phyloP scores from a whole-genome alignment of 2,888 invertebrate species.

The Miltochrista miniata region DNA sequence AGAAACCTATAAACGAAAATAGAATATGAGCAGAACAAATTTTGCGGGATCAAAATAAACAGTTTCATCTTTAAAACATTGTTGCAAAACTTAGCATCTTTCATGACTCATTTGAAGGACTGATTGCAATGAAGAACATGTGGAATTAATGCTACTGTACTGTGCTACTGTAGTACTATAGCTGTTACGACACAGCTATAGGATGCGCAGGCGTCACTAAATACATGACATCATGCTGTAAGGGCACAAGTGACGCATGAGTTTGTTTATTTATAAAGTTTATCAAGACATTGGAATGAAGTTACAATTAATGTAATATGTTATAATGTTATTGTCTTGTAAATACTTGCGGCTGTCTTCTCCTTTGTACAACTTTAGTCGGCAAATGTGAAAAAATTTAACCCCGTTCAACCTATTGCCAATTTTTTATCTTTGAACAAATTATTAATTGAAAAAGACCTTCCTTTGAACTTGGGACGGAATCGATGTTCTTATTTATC shows the following conservation, averaged over 20 bases:
- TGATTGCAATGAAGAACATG: conserved; percentile 22
- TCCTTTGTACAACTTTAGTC: too few relatives aligned
- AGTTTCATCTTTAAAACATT: neutral
- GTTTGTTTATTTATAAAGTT: conserved; percentile 16
- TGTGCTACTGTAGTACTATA: neutral
- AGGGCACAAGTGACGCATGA: conserved; percentile 34
- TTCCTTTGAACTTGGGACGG: too few relatives aligned
- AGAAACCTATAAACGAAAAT: neutral
- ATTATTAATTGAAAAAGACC: too few relatives aligned
- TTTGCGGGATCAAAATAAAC: neutral
- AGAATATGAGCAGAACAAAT: neutral
- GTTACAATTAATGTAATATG: neutral
- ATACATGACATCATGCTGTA: conserved; percentile 29
- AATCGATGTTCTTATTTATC: too few relatives aligned
- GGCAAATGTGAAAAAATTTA: too few relatives aligned
- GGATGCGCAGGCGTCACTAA: conserved; percentile 21
- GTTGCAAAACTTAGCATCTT: conserved; percentile 8
- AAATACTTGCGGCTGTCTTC: neutral
- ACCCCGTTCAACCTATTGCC: too few relatives aligned
- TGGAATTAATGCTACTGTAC: conserved; percentile 22
- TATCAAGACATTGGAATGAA: neutral
- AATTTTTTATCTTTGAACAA: too few relatives aligned
- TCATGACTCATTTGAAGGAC: conserved; percentile 11
- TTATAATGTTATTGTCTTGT: neutral
- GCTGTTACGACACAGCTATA: conserved; percentile 14